These are phyloP conservation scores for Ceratina calcarata DNA, from an alignment of 1,140 invertebrate genomes.

Conservation along the genomic window DNA sequence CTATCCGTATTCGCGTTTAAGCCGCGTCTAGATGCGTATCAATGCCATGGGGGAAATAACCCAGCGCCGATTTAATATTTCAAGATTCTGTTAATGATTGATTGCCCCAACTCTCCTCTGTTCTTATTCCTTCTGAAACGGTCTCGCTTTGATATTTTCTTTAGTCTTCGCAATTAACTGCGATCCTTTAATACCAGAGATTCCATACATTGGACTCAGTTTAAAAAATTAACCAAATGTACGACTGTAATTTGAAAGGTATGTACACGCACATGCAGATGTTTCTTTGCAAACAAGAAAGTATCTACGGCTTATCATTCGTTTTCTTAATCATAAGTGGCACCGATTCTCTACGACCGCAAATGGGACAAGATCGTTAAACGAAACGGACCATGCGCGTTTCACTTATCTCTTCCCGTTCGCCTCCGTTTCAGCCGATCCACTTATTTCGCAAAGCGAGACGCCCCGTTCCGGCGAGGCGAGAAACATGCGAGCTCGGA, in stretches of 20 bases:
- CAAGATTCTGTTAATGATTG: constrained; percentile 70
- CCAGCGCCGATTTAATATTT: constrained; percentile 69
- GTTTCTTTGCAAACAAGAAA: background rate
- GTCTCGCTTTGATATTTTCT: background rate
- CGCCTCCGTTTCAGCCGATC: constrained; percentile 19
- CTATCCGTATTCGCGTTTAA: constrained; percentile 31
- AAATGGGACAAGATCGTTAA: constrained; percentile 48
- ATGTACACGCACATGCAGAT: too few relatives aligned
- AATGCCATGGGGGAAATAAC: constrained; percentile 70
- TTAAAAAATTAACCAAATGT: background rate
- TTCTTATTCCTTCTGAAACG: constrained; percentile 32
- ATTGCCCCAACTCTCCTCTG: constrained; percentile 33
- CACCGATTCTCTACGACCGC: constrained; percentile 27
- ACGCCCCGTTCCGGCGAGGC: constrained; percentile 31
- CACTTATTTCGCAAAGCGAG: constrained; percentile 42
- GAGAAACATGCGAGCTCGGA: constrained; percentile 41
- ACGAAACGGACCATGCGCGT: constrained; percentile 34
- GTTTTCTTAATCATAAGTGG: constrained; percentile 38
- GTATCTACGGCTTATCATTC: constrained; percentile 10
- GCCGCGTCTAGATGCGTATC: constrained; percentile 61
- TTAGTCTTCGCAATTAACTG: too few relatives aligned
- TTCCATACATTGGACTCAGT: background rate
- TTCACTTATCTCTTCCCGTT: constrained; percentile 34
- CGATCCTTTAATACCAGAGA: too few relatives aligned
- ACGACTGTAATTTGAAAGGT: too few relatives aligned